Conservation (phyloP, 1,140 invertebrate species). For the Drosophila saltans region DNA sequence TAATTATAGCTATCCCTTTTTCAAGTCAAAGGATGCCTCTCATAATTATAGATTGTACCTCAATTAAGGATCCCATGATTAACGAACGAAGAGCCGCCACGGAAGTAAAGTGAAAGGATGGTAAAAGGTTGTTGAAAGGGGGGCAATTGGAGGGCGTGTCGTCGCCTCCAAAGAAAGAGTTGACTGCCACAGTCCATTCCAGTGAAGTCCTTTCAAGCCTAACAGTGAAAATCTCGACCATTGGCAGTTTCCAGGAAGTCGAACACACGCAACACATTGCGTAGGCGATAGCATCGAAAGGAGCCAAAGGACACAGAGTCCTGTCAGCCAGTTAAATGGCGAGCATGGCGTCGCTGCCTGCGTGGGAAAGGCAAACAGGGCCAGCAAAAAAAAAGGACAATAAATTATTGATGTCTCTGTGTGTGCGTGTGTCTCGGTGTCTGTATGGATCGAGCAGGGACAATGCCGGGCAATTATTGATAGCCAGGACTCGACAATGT, state of each 20-base stretch:
- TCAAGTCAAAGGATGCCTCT: background rate
- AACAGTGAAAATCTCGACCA: background rate
- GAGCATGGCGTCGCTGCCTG: conserved; percentile 36
- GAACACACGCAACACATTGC: conserved; percentile 10
- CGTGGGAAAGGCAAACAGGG: conserved; percentile 70
- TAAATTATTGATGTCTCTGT: conserved; percentile 51
- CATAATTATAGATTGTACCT: conserved; percentile 1
- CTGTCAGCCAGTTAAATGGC: conserved; percentile 17
- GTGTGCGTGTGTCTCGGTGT: conserved; percentile 4
- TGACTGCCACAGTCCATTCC: background rate
- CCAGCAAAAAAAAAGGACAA: conserved; percentile 39
- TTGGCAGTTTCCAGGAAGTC: background rate
- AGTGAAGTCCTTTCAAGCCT: background rate
- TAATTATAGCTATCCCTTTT: background rate
- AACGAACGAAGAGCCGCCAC: background rate
- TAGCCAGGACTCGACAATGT: conserved; percentile 31
- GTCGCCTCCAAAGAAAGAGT: background rate
- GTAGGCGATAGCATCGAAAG: background rate
- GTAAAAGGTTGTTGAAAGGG: background rate
- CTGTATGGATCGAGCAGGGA: conserved; percentile 47
- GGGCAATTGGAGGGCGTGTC: background rate
- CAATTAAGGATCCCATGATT: background rate
- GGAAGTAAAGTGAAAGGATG: background rate
- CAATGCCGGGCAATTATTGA: conserved; percentile 71
- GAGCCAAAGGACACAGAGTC: conserved; percentile 16